Evolutionary conservation across 2,797 vertebrate genomes (phyloP).

Genomic region (Enteromius viviparus): DNA sequence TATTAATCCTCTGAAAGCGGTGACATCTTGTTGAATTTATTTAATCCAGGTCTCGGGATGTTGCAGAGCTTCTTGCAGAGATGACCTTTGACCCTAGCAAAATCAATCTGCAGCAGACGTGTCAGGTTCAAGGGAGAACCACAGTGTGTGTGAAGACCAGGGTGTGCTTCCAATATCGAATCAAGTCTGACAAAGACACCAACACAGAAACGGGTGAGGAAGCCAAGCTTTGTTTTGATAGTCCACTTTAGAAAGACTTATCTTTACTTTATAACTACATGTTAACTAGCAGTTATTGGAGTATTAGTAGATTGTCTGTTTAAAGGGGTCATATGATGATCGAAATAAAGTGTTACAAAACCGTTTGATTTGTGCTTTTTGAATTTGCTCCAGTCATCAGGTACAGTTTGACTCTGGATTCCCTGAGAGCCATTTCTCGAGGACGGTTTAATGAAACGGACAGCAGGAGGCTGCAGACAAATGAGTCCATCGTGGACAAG

Average conservation of each 20-base stretch:
- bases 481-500: slow-evolving; percentile 68
- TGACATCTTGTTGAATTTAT: slow-evolving; percentile 23
- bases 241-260: too few species aligned
- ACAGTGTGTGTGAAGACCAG: slow-evolving; percentile 83
- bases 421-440: slow-evolving; percentile 84
- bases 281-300: too few species aligned
- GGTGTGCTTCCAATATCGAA: slow-evolving; percentile 82
- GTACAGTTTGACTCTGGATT: slow-evolving; percentile 86
- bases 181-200: slow-evolving; percentile 83
- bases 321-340: too few species aligned
- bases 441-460: slow-evolving; percentile 80
- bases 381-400: slow-evolving; percentile 70
- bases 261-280: too few species aligned
- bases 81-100: slow-evolving; percentile 85
- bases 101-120: slow-evolving; percentile 93
- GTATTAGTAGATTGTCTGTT: too few species aligned
- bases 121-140: slow-evolving; percentile 74
- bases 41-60: slow-evolving; percentile 88
- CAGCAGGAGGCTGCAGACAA: slow-evolving; percentile 80
- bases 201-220: slow-evolving; percentile 2
- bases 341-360: too few species aligned
- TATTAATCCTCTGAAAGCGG: slow-evolving; percentile 1
- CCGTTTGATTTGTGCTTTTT: neutral
- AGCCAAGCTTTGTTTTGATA: too few species aligned
- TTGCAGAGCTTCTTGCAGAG: slow-evolving; percentile 86